These are phyloP conservation scores for Lateolabrax maculatus DNA, from an alignment of 2,797 vertebrate species.

Conservation along the genomic window DNA sequence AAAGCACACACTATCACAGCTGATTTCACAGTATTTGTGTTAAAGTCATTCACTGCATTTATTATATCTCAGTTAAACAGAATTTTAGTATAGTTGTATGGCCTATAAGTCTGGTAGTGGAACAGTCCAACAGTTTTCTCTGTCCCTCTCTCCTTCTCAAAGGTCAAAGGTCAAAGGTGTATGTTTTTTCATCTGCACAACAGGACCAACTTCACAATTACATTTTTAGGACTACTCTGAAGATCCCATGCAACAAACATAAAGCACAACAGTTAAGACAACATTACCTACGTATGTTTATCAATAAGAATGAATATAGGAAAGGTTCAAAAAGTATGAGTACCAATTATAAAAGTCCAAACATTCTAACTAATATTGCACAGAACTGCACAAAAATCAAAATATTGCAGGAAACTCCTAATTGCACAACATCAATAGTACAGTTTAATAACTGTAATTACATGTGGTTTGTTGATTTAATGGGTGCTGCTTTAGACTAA, in stretches of 20 bases:
- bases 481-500: too few species aligned
- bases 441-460: background rate
- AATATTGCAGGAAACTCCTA: background rate
- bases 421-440: background rate
- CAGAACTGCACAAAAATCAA: background rate
- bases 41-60: background rate
- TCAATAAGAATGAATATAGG: too few species aligned
- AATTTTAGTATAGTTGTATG: background rate
- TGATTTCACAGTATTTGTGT: background rate
- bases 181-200: background rate
- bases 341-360: too few species aligned
- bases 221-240: background rate
- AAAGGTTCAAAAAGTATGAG: too few species aligned
- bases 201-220: background rate
- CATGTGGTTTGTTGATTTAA: background rate
- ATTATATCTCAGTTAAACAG: background rate
- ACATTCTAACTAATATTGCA: too few species aligned
- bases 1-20: background rate
- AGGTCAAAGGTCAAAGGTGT: background rate
- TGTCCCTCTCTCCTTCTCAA: background rate
- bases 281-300: too few species aligned
- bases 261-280: too few species aligned
- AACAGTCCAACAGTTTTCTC: background rate
- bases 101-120: background rate
- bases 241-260: too few species aligned